Evolutionary conservation across 64 coral and sea anemone species (phyloP).

Genomic region (Anthopleura sola): DNA sequence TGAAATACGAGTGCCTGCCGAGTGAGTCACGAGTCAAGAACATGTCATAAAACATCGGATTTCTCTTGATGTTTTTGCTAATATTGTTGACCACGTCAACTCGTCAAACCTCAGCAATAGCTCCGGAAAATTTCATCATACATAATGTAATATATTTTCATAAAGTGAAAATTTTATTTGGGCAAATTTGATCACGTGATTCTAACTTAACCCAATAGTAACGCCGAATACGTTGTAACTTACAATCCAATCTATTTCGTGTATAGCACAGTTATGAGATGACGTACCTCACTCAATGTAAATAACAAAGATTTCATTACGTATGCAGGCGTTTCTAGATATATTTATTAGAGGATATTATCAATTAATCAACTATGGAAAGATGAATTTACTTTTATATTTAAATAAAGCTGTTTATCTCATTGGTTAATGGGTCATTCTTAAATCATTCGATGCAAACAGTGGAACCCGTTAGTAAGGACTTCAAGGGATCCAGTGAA

Average conservation of each 20-base stretch:
- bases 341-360: background rate
- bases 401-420: background rate
- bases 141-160: slow-evolving; percentile 17
- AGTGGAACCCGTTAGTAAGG: no score
- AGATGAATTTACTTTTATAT: background rate
- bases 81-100: background rate
- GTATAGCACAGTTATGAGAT: background rate
- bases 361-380: background rate
- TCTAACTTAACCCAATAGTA: background rate
- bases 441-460: no score
- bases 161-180: background rate
- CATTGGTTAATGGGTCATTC: background rate
- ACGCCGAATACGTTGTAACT: background rate
- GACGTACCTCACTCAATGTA: background rate
- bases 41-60: background rate
- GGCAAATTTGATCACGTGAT: background rate
- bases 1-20: slow-evolving; percentile 83
- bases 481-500: no score
- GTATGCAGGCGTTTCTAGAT: background rate
- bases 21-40: slow-evolving; percentile 88
- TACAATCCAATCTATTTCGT: background rate
- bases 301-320: background rate
- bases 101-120: background rate
- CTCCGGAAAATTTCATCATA: background rate
- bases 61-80: background rate